Base-by-base conservation (phyloP, 2,797 vertebrate species). In the Pelobates cultripes region DNA sequence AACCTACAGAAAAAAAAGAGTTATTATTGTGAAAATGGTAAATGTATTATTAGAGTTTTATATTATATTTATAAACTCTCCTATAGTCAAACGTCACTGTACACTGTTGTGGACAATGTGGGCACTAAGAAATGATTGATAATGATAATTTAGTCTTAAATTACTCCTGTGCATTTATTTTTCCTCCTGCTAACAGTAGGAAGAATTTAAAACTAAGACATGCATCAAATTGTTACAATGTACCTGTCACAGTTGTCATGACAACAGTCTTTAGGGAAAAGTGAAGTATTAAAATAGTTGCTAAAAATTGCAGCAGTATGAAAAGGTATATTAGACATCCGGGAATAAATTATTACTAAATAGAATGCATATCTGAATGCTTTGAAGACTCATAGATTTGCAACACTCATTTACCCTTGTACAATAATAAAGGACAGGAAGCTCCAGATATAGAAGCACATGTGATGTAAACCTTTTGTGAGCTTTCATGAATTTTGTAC, bases 231-330 rank as follows among this genome's bases (percentile, higher is more conserved):
- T 82, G 79, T 84, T 2, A 64, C 28, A 55, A 67, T 79, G 76
- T 78, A 87, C 80, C 86, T 92, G 89, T 84, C 79, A 81, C 0
- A 57, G 89, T 86, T 89, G 88, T 87, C 86, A 87, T 88, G 89
- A 86, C 90, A 89, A 88, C 88, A 51, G 71, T 86, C 82, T 88
- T 88, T 89, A 87, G 88, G 87, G 79, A 86, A 74, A 85, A 86
- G 82, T 75, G 70, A 80, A 80, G 85, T 88, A 74, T 43, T 85
- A 82, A 88, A 86, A 70, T 41, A 14, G 82, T 82, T 86, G 78
- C 57, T 43, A 66, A 69, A 86, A 88, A 86, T 0, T 7, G 86
- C 85, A 70, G 14, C 84, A 73, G 28, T n/a, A 61, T 86, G 76
- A 79, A 80, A 85, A 81, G 9, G 43, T 12, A 66, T 55, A 43